Evolutionary conservation across 2,888 invertebrate species (phyloP).

Genomic region (Dicycla oo): DNA sequence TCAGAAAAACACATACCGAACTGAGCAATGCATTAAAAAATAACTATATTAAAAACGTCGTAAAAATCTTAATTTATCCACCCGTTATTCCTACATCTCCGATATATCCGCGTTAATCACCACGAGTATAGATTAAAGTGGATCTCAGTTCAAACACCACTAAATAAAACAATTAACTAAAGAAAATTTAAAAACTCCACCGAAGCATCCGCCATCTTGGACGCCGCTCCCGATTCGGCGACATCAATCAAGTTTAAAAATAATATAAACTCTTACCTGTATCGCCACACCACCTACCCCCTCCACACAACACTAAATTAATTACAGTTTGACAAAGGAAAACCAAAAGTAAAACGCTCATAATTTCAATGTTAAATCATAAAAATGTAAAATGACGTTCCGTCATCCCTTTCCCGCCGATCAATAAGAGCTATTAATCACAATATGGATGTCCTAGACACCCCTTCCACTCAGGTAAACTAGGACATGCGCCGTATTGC

Average conservation of each 20-base stretch:
- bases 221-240: background rate
- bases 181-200: background rate
- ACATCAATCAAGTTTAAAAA: background rate
- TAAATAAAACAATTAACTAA: background rate
- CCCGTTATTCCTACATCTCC: no score
- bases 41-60: no score
- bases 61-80: no score
- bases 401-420: slow-evolving; percentile 5
- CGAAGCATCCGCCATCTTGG: slow-evolving; percentile 23
- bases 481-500: slow-evolving; percentile 52
- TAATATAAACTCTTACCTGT: slow-evolving; percentile 2
- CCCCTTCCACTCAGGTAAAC: slow-evolving; percentile 36
- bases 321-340: background rate
- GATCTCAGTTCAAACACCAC: background rate
- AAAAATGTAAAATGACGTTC: background rate
- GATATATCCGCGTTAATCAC: background rate
- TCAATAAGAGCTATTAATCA: slow-evolving; percentile 48
- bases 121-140: background rate
- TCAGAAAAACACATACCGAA: no score
- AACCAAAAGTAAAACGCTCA: background rate
- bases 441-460: slow-evolving; percentile 38
- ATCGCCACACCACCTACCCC: background rate
- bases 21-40: no score
- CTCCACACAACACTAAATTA: background rate
- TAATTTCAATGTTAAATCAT: background rate